Conservation (phyloP, 2,888 invertebrate species). For the Pristionchus fissidentatus region DNA sequence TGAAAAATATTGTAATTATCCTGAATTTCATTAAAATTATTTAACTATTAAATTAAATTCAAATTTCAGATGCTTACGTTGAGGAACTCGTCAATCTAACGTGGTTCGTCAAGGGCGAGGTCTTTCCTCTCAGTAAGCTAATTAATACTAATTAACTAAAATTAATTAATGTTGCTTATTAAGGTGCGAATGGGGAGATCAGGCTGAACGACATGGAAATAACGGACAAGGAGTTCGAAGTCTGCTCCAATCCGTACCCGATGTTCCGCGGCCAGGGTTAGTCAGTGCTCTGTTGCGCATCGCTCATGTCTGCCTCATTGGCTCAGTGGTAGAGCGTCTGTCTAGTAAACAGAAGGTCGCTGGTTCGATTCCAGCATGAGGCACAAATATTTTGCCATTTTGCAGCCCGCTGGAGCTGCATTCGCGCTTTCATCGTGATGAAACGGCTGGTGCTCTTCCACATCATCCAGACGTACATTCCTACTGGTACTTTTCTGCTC, state of each 20-base stretch:
- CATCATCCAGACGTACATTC: constrained; percentile 75
- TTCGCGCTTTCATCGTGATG: constrained; percentile 73
- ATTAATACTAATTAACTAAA: not conserved
- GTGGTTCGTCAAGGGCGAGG: constrained; percentile 71
- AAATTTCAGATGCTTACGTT: constrained; percentile 71
- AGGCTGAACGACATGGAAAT: constrained; percentile 75
- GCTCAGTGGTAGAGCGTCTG: constrained; percentile 58
- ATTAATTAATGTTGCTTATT: not conserved
- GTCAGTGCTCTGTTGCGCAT: not conserved
- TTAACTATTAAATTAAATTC: not conserved
- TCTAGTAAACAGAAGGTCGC: constrained; percentile 71
- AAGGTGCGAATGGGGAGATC: constrained; percentile 69
- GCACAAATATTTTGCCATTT: not conserved
- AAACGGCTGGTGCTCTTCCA: constrained; percentile 72
- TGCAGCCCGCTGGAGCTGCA: constrained; percentile 73
- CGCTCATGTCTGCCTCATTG: not conserved
- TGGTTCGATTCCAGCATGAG: constrained; percentile 60
- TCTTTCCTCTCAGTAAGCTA: constrained; percentile 67
- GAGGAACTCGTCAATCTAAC: constrained; percentile 72
- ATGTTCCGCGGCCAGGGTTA: constrained; percentile 74
- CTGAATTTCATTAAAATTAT: not conserved
- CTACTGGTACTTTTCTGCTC: constrained; percentile 61
- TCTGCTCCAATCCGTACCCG: constrained; percentile 71
- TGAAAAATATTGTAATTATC: no score
- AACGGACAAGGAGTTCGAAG: constrained; percentile 59